These are phyloP conservation scores for Cyphomyrus plagiostoma DNA, from an alignment of 2,113 vertebrate genomes.

Conservation along the genomic window DNA sequence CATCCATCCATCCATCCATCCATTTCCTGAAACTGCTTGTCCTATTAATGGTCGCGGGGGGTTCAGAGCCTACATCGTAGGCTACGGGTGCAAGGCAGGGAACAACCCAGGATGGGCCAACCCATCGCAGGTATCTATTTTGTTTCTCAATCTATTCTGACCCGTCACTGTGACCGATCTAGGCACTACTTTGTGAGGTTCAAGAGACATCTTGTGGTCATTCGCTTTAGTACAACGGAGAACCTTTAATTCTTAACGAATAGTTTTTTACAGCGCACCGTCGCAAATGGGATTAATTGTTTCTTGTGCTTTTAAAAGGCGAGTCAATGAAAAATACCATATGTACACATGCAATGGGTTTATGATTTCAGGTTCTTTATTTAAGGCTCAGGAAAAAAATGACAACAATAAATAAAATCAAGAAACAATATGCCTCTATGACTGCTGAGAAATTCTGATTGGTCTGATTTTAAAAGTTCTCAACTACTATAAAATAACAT, in stretches of 20 bases:
- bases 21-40: not conserved
- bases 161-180: not conserved
- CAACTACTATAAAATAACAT: not conserved
- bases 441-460: not conserved
- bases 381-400: slow-evolving; percentile 3
- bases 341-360: not conserved
- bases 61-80: not conserved
- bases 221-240: not conserved
- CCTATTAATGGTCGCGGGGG: not conserved
- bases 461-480: not conserved
- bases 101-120: not conserved
- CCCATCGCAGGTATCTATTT: not conserved
- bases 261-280: not conserved
- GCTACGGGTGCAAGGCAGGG: not conserved
- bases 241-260: not conserved
- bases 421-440: slow-evolving; percentile 3
- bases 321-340: not conserved
- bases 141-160: not conserved
- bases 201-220: slow-evolving; percentile 40
- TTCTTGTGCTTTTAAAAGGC: not conserved
- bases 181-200: not conserved
- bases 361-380: not conserved
- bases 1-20: not conserved
- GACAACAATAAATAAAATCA: not conserved
- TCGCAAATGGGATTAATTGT: not conserved